Evolutionary conservation across 2,888 invertebrate genomes (phyloP), one percentile per base, ranked within the genome.

Genomic region (Aplocera efformata): DNA sequence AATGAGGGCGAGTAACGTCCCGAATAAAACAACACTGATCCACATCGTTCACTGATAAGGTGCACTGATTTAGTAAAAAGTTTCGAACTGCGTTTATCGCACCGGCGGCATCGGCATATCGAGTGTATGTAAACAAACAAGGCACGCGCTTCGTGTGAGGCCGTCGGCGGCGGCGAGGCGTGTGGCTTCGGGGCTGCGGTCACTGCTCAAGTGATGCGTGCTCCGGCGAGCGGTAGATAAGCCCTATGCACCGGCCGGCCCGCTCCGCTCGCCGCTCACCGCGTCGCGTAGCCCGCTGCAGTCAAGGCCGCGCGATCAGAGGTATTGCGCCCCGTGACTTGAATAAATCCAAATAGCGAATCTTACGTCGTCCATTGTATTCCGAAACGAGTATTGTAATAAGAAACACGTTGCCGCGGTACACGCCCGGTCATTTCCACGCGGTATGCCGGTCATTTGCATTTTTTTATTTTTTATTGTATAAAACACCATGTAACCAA

Each of bases 281-380:
- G 50, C 51, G 42, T 46, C 36, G 48, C 45, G 40, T 53, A 53
- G 49, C 42, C 41, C 50, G n/a, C 56, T 60, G 55, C 71, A 63
- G 52, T 64, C 79, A 84, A 84, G 84, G 84, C 71, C 80, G 59
- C 57, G 54, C 55, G 62, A 69, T 71, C 73, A 75, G 72, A 76
- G 71, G 73, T 72, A 70, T 60, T 58, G 56, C 59, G 67, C 67
- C 76, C 45, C 79, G 77, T 82, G 79, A 80, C 75, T 79, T 60
- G 79, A 72, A 79, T 81, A 64, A 67, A 67, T 67, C 64, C 67
- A 66, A 70, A 71, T 63, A 59, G 53, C 57, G 53, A 63, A 58
- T 56, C 63, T 39, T 48, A 67, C 62, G 64, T 58, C 58, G 47
- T 45, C 71, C 60, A 79, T 79, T 82, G 81, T 79, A 57, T 74